Percentiles rank a stretch among this genome's conserved stretches.
phyloP scores from a whole-genome alignment of 2,888 invertebrate species.

The Aplocera efformata region DNA sequence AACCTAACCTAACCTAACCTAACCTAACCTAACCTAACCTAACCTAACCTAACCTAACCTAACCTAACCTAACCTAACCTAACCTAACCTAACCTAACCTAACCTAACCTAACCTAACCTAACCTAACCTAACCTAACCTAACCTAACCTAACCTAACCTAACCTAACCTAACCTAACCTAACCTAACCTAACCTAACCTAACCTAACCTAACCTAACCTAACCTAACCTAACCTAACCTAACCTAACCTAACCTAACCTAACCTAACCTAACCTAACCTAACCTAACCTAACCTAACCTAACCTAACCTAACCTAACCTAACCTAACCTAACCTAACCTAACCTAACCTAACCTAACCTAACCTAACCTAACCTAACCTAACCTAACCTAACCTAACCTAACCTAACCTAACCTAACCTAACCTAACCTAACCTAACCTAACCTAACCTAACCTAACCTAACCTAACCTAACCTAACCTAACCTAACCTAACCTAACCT shows the following conservation, averaged over 20 bases:
- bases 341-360: slow-evolving; percentile 21
- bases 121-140: slow-evolving; percentile 16
- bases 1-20: slow-evolving; percentile 15
- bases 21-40: slow-evolving; percentile 26
- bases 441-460: slow-evolving; percentile 24
- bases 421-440: slow-evolving; percentile 24
- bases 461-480: slow-evolving; percentile 20
- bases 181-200: slow-evolving; percentile 15
- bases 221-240: slow-evolving; percentile 18
- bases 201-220: slow-evolving; percentile 21
- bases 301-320: slow-evolving; percentile 17
- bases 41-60: slow-evolving; percentile 27
- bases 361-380: slow-evolving; percentile 24
- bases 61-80: slow-evolving; percentile 25
- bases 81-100: slow-evolving; percentile 26
- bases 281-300: slow-evolving; percentile 21
- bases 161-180: slow-evolving; percentile 11
- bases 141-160: slow-evolving; percentile 19
- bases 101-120: slow-evolving; percentile 26
- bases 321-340: slow-evolving; percentile 19
- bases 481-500: slow-evolving; percentile 24
- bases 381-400: slow-evolving; percentile 27
- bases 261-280: slow-evolving; percentile 22
- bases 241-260: slow-evolving; percentile 17
- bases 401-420: slow-evolving; percentile 24